These are phyloP conservation scores for Caenorhabditis sulstoni DNA, from an alignment of 2,888 invertebrate species.

Conservation along the genomic window DNA sequence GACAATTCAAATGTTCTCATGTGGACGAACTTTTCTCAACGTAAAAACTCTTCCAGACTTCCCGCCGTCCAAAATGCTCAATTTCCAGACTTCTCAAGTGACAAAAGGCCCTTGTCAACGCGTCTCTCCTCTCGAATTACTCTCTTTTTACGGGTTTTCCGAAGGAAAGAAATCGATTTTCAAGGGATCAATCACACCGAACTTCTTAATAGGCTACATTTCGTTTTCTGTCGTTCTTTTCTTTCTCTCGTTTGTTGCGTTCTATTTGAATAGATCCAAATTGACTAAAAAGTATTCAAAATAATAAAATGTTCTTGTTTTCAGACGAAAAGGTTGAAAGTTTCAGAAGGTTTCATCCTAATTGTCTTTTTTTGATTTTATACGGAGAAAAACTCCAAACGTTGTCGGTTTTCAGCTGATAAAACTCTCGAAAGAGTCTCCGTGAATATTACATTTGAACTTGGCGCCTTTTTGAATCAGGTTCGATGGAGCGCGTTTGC, in stretches of 20 bases:
- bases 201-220: conserved; percentile 14
- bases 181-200: neutral
- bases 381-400: too few species aligned
- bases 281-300: conserved; percentile 1
- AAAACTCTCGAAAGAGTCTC: too few species aligned
- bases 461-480: too few species aligned
- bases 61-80: neutral
- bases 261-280: conserved; percentile 30
- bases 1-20: conserved; percentile 38
- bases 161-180: neutral
- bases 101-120: conserved; percentile 54
- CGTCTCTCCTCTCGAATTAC: conserved; percentile 34
- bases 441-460: too few species aligned
- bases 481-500: too few species aligned
- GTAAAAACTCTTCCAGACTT: neutral
- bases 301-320: conserved; percentile 12
- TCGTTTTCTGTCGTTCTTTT: conserved; percentile 2
- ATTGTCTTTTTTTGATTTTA: too few species aligned
- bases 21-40: conserved; percentile 46
- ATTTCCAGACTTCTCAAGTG: conserved; percentile 49
- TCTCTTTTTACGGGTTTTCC: conserved; percentile 30
- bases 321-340: too few species aligned
- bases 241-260: conserved; percentile 20
- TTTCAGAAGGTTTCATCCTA: too few species aligned
- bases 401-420: too few species aligned